A percentile compares a stretch with the other conserved stretches of the same genome.
Conservation (phyloP, 2,888 invertebrate genomes). For the Acronicta alni region DNA sequence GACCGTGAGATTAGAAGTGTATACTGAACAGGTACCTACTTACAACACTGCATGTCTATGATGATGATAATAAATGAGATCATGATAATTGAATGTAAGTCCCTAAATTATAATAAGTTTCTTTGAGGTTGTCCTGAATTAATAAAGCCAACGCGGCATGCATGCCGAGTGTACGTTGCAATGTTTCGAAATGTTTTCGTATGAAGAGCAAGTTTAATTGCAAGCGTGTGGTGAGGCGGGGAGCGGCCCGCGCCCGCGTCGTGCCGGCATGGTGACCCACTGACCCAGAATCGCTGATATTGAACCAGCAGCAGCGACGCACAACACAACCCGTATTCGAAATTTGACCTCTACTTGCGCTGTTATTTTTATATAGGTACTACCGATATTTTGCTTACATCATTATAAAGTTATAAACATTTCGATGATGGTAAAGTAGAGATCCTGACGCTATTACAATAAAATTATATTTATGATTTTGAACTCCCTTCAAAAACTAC, state of each 20-base stretch:
- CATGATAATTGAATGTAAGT: too few species aligned
- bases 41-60: constrained; percentile 24
- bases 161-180: constrained; percentile 48
- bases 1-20: constrained; percentile 59
- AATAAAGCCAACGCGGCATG: constrained; percentile 35
- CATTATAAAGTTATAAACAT: too few species aligned
- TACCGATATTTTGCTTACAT: too few species aligned
- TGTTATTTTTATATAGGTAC: constrained; percentile 67
- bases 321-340: constrained; percentile 80
- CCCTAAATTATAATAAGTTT: too few species aligned
- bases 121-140: constrained; percentile 43
- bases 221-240: constrained; percentile 70
- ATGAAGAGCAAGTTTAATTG: constrained; percentile 79
- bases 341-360: constrained; percentile 84
- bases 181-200: constrained; percentile 66
- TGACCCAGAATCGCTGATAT: constrained; percentile 88
- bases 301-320: constrained; percentile 79
- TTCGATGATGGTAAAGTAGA: too few species aligned
- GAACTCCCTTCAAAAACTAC: too few species aligned
- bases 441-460: constrained; percentile 7
- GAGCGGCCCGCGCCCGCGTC: constrained; percentile 61
- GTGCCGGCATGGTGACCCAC: constrained; percentile 85
- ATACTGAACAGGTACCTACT: constrained; percentile 40
- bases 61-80: too few species aligned
- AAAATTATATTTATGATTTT: not conserved